These are phyloP conservation scores for Ciconia boyciana DNA, from an alignment of 2,113 vertebrate species.

Conservation along the genomic window DNA sequence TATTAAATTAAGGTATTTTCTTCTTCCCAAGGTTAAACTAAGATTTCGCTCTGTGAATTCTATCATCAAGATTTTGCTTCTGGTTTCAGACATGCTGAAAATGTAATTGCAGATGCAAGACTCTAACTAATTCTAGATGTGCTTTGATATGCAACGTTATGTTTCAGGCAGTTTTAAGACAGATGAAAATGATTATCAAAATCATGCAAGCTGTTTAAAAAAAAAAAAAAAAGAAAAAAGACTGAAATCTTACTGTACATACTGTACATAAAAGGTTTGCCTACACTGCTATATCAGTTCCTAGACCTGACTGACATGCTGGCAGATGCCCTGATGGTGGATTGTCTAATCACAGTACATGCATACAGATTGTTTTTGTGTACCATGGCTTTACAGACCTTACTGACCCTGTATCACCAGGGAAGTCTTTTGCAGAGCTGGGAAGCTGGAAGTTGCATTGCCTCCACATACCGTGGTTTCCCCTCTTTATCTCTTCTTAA, in stretches of 20 bases:
- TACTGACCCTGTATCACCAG: neutral
- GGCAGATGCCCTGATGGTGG: neutral
- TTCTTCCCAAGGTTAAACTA: slow-evolving; percentile 12
- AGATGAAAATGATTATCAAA: neutral
- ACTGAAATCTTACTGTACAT: neutral
- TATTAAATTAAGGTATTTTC: slow-evolving; percentile 31
- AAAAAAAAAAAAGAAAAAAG: accelerated
- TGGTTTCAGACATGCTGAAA: neutral
- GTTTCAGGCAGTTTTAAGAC: neutral
- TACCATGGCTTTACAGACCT: neutral
- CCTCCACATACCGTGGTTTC: neutral
- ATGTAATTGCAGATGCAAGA: neutral
- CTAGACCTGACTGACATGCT: neutral
- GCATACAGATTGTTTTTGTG: neutral
- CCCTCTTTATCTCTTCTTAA: neutral
- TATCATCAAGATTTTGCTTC: neutral
- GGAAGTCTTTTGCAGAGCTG: neutral
- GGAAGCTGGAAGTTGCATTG: neutral
- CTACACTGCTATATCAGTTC: neutral
- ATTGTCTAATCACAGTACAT: neutral
- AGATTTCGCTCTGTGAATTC: neutral
- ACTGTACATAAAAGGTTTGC: neutral
- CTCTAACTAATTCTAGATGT: neutral
- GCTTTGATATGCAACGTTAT: neutral
- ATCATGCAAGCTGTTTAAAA: neutral